Evolutionary conservation across 1,140 invertebrate species (phyloP).

Genomic region (Pararge aegeria): DNA sequence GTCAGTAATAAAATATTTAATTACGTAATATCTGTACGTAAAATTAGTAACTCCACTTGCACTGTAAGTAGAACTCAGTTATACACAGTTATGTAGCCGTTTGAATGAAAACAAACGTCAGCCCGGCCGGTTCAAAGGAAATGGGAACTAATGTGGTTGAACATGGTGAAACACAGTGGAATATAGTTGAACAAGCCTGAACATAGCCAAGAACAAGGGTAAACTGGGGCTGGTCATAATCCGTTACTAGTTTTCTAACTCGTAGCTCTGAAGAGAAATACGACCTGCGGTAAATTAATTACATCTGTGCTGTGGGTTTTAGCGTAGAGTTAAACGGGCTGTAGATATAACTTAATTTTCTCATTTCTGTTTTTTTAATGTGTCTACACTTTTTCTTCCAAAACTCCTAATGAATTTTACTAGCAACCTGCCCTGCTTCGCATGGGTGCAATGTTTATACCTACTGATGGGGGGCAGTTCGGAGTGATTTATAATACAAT

Average conservation of each 20-base stretch:
- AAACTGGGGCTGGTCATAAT: constrained; percentile 3
- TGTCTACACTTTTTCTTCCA: too few relatives aligned
- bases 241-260: not conserved
- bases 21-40: too few relatives aligned
- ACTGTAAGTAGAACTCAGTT: too few relatives aligned
- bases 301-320: not conserved
- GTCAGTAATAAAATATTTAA: too few relatives aligned
- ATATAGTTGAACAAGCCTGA: not conserved
- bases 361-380: not conserved
- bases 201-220: too few relatives aligned
- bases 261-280: not conserved
- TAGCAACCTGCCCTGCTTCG: too few relatives aligned
- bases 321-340: not conserved
- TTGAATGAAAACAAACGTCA: constrained; percentile 5
- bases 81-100: too few relatives aligned
- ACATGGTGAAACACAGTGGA: not conserved
- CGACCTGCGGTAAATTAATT: constrained; percentile 3
- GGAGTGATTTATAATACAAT: too few relatives aligned
- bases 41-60: not conserved
- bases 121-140: not conserved
- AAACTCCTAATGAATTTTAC: too few relatives aligned
- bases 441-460: too few relatives aligned
- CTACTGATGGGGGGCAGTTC: too few relatives aligned
- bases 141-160: constrained; percentile 8
- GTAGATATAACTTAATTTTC: not conserved